phyloP scores from a whole-genome alignment of 2,797 vertebrate genomes.

The Varecia variegata region DNA sequence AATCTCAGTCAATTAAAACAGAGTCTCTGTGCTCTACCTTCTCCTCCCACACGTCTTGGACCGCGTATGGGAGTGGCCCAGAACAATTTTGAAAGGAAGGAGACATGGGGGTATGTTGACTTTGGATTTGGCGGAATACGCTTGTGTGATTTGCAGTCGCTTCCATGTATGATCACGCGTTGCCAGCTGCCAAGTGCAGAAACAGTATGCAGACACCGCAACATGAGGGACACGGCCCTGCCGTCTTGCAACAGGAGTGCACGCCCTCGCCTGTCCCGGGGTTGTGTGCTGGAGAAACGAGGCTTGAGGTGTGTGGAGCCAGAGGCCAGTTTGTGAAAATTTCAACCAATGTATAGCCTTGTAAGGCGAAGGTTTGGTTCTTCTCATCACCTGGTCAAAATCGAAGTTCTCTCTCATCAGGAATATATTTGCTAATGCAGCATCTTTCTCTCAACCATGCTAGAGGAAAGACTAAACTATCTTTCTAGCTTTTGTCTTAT shows the following conservation, averaged over 20 bases:
- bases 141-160: background rate
- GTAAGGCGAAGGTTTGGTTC: background rate
- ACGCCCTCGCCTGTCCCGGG: fast-evolving
- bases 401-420: background rate
- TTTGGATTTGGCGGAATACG: too few relatives aligned
- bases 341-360: background rate
- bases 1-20: background rate
- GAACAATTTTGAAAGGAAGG: background rate
- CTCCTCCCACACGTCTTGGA: background rate
- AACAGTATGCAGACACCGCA: background rate
- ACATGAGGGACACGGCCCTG: fast-evolving
- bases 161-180: fast-evolving
- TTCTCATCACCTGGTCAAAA: background rate
- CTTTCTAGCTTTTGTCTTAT: background rate
- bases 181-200: background rate
- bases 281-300: background rate
- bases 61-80: fast-evolving
- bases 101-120: background rate
- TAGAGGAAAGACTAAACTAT: background rate
- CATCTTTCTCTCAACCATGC: background rate
- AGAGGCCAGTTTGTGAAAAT: background rate
- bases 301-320: background rate
- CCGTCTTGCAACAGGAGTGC: background rate
- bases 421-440: background rate
- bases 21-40: background rate